Evolutionary conservation across 2,888 invertebrate genomes (phyloP), one percentile per base, ranked within the genome.

Genomic region (Seira ritae): DNA sequence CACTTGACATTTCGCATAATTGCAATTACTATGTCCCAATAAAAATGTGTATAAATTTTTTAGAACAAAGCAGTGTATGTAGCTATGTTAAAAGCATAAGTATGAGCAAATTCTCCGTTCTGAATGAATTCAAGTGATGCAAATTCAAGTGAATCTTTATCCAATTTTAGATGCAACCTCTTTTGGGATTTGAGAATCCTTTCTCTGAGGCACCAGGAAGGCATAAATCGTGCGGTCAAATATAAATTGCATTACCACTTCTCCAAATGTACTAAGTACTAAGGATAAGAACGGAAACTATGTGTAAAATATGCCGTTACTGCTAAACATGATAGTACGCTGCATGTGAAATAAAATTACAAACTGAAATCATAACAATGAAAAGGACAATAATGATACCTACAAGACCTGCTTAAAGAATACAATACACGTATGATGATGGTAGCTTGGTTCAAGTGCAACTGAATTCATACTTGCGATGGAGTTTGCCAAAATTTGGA

Each of bases 1-100:
- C 60, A 60, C 60, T 60, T 60, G 60, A 60, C 60, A 60, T 60
- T 60, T 60, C 17, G n/a, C 17, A 60, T 60, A 60, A 60, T 60
- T 60, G 60, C 60, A 60, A 60, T 60, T n/a, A n/a, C n/a, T 17
- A 10, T 60, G 60, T 10, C 60, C 60, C 17, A 60, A 60, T 60
- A 60, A 60, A 60, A n/a, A 6, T 60, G 6, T 42, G 42, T 42
- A 42, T n/a, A n/a, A n/a, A 42, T 42, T 42, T 12, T 12, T 12
- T 42, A 12, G 42, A 42, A 42, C n/a, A n/a, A n/a, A n/a, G n/a
- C n/a, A n/a, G n/a, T n/a, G n/a, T n/a, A n/a, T n/a, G n/a, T n/a
- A n/a, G n/a, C n/a, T n/a, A n/a, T n/a, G n/a, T n/a, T n/a, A n/a
- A n/a, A n/a, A n/a, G n/a, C n/a, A n/a, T n/a, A n/a, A 42, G 42